phyloP scores from a whole-genome alignment of 2,113 vertebrate genomes.

The Mobula hypostoma region DNA sequence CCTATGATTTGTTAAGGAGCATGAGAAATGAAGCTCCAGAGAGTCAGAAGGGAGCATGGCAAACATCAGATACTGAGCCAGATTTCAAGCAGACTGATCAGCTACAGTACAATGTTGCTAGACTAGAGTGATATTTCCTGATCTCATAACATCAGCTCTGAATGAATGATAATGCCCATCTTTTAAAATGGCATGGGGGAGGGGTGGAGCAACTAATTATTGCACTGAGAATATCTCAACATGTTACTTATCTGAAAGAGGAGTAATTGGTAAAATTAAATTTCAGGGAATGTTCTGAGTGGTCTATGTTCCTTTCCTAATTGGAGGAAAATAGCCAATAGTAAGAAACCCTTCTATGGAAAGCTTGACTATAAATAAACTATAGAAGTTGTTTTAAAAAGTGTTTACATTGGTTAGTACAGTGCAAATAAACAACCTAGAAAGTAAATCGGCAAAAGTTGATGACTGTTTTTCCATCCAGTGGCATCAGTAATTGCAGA shows the following conservation, averaged over 20 bases:
- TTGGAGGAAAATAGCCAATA: background rate
- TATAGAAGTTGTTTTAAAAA: too few relatives aligned
- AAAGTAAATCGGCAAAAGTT: background rate
- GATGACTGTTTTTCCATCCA: background rate
- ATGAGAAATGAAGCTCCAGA: too few relatives aligned
- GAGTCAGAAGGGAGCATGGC: too few relatives aligned
- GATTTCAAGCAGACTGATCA: background rate
- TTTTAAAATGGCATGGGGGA: too few relatives aligned
- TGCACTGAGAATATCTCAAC: background rate
- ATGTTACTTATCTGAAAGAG: background rate
- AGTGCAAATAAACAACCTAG: background rate
- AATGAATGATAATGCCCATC: too few relatives aligned
- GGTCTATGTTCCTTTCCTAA: background rate
- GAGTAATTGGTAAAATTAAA: background rate
- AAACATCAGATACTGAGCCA: too few relatives aligned
- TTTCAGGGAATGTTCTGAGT: background rate
- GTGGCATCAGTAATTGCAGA: background rate
- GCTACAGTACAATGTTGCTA: background rate
- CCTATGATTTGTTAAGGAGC: too few relatives aligned
- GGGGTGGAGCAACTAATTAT: background rate
- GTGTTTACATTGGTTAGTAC: background rate
- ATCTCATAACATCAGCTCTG: background rate
- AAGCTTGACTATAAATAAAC: background rate
- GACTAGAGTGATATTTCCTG: background rate
- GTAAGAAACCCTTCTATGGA: background rate